Evolutionary conservation across 2,888 invertebrate species (phyloP), one percentile per base, ranked within the genome.

Genomic region (Lepidochitona cinerea): DNA sequence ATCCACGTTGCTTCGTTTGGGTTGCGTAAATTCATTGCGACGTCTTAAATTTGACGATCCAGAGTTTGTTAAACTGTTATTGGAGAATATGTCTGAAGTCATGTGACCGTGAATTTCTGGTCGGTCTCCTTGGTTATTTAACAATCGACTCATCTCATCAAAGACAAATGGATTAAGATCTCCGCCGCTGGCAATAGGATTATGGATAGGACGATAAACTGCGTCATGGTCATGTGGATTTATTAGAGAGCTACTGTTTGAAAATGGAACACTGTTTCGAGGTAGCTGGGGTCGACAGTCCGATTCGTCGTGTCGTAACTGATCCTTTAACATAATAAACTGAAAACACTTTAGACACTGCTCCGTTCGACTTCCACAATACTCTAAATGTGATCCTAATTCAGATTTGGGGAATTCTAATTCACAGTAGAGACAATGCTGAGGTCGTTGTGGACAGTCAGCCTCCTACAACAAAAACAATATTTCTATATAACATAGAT

Each of bases 361-460:
- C 86, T 95, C 93, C 0, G 95, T 95, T 78, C 95, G 92, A 67
- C 93, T 93, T 0, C 95, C 95, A 91, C 95, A 95, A 90, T 94
- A 94, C 71, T 92, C 92, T 87, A 93, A 93, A 89, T 95, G 95
- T 0, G 92, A 92, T 0, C 92, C 92, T 78, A 94, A 88, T 18
- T 93, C 93, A 73, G 91, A 89, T 0, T 93, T 93, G 0, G 93
- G 92, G 37, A 94, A 88, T 79, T 94, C 94, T 75, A 95, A 87
- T 79, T 94, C 93, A 87, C 95, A 95, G 88, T 91, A 94, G 89
- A 92, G 92, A 91, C 95, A 95, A 0, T 92, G 89, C 81, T 93
- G 89, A 80, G 93, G 91, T 18, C 93, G 93, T 80, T 92, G 92
- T 0, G 91, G 91, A 83, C 94, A 94, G 0, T 92, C 91, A 81